phyloP scores from a whole-genome alignment of 1,140 invertebrate genomes.

The Mesaphorura yosii region DNA sequence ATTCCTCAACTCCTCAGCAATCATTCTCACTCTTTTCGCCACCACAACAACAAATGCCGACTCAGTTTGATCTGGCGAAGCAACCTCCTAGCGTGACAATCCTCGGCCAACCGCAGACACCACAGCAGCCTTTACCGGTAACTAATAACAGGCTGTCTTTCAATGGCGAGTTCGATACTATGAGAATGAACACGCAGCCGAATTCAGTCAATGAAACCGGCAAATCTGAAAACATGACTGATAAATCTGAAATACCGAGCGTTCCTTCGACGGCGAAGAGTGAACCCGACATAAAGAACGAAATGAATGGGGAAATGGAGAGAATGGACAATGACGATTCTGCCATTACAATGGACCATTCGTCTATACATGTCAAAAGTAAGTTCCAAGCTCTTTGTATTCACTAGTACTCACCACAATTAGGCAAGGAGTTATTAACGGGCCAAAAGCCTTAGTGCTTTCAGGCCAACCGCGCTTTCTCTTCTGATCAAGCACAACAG shows the following conservation, averaged over 20 bases:
- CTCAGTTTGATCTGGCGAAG: conserved; percentile 21
- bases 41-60: conserved; percentile 27
- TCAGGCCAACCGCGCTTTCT: no score
- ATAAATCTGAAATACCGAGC: conserved; percentile 20
- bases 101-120: conserved; percentile 31
- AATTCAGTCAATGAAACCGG: conserved; percentile 5
- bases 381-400: background rate
- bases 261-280: conserved; percentile 10
- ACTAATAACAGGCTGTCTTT: conserved; percentile 14
- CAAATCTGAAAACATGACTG: conserved; percentile 11
- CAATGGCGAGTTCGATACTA: conserved; percentile 26
- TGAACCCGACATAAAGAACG: background rate
- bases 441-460: no score
- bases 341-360: background rate
- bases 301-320: conserved; percentile 23
- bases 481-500: no score
- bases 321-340: conserved; percentile 13
- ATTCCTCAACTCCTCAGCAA: conserved; percentile 10
- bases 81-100: conserved; percentile 17
- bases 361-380: conserved; percentile 16
- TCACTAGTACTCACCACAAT: no score
- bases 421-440: no score
- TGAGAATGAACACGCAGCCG: conserved; percentile 15
- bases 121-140: conserved; percentile 14
- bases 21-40: conserved; percentile 25